phyloP scores from a whole-genome alignment of 2,888 invertebrate genomes.

The Xanthia icteritia region DNA sequence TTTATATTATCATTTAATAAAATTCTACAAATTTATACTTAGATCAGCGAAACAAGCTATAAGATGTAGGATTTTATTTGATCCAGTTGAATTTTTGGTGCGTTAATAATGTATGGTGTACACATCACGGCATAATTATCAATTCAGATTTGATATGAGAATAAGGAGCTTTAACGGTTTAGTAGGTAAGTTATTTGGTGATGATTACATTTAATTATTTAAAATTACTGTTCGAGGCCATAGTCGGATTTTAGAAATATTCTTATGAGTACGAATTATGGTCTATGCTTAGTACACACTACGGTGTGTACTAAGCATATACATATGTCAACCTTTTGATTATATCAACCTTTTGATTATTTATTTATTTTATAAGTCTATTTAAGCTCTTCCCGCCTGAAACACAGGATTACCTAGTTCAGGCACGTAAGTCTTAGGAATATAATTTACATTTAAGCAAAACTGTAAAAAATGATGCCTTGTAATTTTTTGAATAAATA shows the following conservation, averaged over 20 bases:
- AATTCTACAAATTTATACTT: background rate
- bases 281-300: too few species aligned
- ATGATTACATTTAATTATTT: constrained; percentile 13
- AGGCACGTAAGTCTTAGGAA: too few species aligned
- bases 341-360: too few species aligned
- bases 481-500: too few species aligned
- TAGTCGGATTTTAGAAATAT: background rate
- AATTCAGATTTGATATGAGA: background rate
- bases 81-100: background rate
- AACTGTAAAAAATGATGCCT: too few species aligned
- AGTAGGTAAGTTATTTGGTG: background rate
- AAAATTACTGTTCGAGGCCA: background rate
- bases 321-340: too few species aligned
- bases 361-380: too few species aligned
- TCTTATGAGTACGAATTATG: too few species aligned
- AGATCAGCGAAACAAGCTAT: constrained; percentile 7
- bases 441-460: too few species aligned
- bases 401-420: too few species aligned
- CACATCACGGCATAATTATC: background rate
- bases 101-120: background rate
- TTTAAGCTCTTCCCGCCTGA: too few species aligned
- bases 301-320: too few species aligned
- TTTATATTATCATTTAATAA: background rate
- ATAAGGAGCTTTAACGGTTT: background rate
- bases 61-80: background rate